Evolutionary conservation across 1,140 invertebrate genomes (phyloP), one percentile per base, ranked within the genome.

Genomic region (Rhyzopertha dominica): DNA sequence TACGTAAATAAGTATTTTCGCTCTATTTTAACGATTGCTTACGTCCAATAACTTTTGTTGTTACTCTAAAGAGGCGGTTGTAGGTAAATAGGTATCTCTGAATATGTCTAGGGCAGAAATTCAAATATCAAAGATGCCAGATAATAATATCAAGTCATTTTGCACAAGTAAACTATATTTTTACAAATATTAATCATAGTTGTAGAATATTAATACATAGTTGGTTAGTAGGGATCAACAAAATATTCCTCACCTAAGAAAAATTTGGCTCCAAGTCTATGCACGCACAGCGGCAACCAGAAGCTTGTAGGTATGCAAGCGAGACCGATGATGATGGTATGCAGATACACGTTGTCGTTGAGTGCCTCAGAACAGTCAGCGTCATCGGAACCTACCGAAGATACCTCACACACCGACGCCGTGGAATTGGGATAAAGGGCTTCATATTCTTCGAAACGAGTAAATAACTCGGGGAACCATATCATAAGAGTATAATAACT

Each of bases 401-500:
- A 82, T 1, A 85, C 82, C 51, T 84, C 80, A 58, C 84, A 86
- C 4, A 86, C 80, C 0, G 82, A 81, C 0, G 81, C 79, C 1
- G 71, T 71, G 29, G 75, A 63, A 20, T 75, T 77, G 1, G 81
- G 80, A 74, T 81, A 71, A 0, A 64, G 53, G 12, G 68, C 59
- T 53, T 84, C 81, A 59, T 79, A 85, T 34, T 80, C 76, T 53
- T 85, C 81, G 59, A 84, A 85, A 45, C 83, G 78, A 62, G 79
- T 75, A 67, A 86, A 87, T 52, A 88, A 67, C 61, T 87, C 84
- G 5, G 85, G 85, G 65, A 88, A 87, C 85, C 85, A 88, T 45
- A 87, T 78, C 83, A 87, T 87, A 2, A 87, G 68, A 1, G 84
- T 87, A 62, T 87, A 87, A 61, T 87, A 87, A 55, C 85, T 87